These are phyloP conservation scores for Adela reaumurella DNA, from an alignment of 2,888 invertebrate species.

Conservation along the genomic window DNA sequence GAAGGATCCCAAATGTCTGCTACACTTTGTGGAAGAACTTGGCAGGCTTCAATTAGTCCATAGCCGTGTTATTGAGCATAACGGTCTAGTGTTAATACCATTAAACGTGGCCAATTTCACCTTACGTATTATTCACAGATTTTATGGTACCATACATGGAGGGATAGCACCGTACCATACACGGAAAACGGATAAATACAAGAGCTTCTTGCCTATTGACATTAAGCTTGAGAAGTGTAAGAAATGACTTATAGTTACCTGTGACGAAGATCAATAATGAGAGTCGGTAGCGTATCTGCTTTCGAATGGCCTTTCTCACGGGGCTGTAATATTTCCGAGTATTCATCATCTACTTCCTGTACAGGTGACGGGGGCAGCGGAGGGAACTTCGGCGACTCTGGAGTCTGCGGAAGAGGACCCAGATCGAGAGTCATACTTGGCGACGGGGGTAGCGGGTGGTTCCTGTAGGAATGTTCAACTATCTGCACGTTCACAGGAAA, in stretches of 20 bases:
- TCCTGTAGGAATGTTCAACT: constrained; percentile 54
- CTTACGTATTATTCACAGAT: too few relatives aligned
- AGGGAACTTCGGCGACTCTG: constrained; percentile 60
- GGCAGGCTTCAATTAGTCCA: too few relatives aligned
- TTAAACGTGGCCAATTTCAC: too few relatives aligned
- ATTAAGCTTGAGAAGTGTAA: too few relatives aligned
- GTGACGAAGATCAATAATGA: constrained; percentile 43
- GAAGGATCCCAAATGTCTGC: too few relatives aligned
- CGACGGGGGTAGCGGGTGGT: constrained; percentile 41
- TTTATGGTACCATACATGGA: too few relatives aligned
- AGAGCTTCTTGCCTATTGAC: too few relatives aligned
- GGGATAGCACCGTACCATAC: too few relatives aligned
- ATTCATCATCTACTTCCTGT: constrained; percentile 74
- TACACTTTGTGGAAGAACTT: too few relatives aligned
- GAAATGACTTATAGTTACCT: constrained; percentile 21
- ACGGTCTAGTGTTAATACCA: too few relatives aligned
- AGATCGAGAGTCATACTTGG: constrained; percentile 38
- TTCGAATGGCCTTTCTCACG: constrained; percentile 48
- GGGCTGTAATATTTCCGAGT: constrained; percentile 62
- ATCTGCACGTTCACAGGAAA: constrained; percentile 64
- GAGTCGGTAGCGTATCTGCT: constrained; percentile 55
- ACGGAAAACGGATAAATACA: too few relatives aligned
- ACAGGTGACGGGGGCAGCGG: constrained; percentile 82
- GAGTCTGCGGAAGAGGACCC: constrained; percentile 47
- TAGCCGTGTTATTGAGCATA: too few relatives aligned